These are phyloP conservation scores for Eospalax fontanierii DNA, from an alignment of 2,797 vertebrate species.

Conservation along the genomic window DNA sequence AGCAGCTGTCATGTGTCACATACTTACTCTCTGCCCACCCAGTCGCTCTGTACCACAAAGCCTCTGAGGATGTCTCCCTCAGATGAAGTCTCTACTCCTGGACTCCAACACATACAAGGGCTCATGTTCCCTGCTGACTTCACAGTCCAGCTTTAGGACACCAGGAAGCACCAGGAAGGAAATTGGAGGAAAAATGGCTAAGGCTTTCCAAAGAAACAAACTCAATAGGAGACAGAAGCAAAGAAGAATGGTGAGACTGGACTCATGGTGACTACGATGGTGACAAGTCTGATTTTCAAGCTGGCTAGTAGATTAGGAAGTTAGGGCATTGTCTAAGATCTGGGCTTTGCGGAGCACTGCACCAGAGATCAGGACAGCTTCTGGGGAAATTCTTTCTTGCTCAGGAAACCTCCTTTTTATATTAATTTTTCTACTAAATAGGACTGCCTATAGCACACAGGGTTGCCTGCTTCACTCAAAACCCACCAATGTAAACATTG, in stretches of 20 bases:
- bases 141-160: not conserved
- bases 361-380: not conserved
- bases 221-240: not conserved
- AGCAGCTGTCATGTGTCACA: rapidly evolving
- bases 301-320: not conserved
- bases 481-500: not conserved
- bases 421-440: not conserved
- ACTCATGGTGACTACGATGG: rapidly evolving
- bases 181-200: not conserved
- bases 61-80: not conserved
- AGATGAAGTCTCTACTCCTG: not conserved
- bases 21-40: not conserved
- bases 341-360: not conserved
- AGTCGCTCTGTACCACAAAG: rapidly evolving
- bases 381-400: not conserved
- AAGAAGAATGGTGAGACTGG: not conserved
- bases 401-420: conserved; percentile 18
- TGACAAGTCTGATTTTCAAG: not conserved
- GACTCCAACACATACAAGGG: too few species aligned
- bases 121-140: rapidly evolving
- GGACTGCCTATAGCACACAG: not conserved
- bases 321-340: not conserved
- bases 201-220: not conserved
- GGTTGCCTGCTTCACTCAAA: not conserved
- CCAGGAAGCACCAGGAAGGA: not conserved